These are phyloP conservation scores for Chaetorhynchus papuensis DNA, from an alignment of 2,113 vertebrate genomes.

Conservation along the genomic window DNA sequence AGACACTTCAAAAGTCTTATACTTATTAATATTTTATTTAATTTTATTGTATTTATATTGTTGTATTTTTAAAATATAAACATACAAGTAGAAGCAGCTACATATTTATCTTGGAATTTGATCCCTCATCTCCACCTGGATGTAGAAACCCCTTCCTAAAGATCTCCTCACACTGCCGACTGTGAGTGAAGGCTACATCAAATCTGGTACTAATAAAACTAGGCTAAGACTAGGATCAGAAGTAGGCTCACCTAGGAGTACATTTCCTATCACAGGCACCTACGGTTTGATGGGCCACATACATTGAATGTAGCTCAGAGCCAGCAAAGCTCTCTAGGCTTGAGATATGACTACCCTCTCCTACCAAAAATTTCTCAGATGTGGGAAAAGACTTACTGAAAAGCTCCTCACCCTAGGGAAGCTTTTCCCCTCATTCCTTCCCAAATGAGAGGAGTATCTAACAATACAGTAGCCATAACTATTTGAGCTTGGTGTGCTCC, in stretches of 20 bases:
- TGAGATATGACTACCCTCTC: neutral
- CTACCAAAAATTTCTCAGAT: neutral
- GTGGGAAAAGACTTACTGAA: neutral
- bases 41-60: neutral
- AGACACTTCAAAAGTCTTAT: neutral
- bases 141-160: neutral
- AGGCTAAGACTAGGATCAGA: neutral
- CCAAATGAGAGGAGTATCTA: neutral
- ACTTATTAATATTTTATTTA: neutral
- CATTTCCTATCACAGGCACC: conserved; percentile 35
- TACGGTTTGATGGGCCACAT: conserved; percentile 48
- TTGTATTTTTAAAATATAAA: neutral
- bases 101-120: neutral
- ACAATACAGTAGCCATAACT: conserved; percentile 22
- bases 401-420: neutral
- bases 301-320: neutral
- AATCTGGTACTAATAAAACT: conserved; percentile 20
- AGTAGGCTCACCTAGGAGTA: neutral
- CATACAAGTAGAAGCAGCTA: neutral
- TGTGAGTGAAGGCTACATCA: neutral
- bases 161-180: neutral
- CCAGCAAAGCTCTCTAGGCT: neutral
- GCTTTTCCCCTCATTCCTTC: neutral
- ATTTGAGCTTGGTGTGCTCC: neutral
- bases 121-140: neutral